Conservation (phyloP, 2,888 invertebrate genomes). For the Glyphotaelius pellucidus region DNA sequence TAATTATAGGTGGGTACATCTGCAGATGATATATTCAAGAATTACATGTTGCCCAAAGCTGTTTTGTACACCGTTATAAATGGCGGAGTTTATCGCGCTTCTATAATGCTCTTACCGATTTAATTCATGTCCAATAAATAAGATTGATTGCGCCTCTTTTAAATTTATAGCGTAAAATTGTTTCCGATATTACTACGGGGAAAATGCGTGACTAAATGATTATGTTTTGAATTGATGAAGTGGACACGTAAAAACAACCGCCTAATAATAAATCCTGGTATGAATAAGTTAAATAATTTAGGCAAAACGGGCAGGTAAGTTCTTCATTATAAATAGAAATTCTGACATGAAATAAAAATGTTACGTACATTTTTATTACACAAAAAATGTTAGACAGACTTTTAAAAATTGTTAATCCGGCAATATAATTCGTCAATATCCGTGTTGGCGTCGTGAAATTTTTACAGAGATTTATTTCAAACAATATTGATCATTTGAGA, state of each 20-base stretch:
- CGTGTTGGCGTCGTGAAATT: too few relatives aligned
- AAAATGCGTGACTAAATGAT: conserved; percentile 2
- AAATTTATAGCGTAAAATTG: conserved; percentile 5
- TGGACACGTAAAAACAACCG: background rate
- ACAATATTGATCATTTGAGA: too few relatives aligned
- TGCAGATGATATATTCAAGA: conserved; percentile 34
- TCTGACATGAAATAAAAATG: background rate
- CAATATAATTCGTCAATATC: too few relatives aligned
- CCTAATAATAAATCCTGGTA: background rate
- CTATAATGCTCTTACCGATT: conserved; percentile 25
- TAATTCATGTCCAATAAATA: conserved; percentile 35
- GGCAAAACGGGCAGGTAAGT: background rate
- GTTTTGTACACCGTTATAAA: conserved; percentile 31
- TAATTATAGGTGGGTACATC: conserved; percentile 33
- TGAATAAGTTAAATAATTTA: background rate
- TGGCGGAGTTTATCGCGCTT: conserved; percentile 37
- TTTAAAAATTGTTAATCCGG: too few relatives aligned
- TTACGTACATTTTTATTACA: background rate
- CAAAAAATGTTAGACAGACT: background rate
- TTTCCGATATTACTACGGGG: background rate
- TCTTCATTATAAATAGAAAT: background rate
- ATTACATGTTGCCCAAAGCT: conserved; percentile 9
- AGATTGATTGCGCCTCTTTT: conserved; percentile 22
- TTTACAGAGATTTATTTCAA: too few relatives aligned
- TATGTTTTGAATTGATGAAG: background rate